phyloP scores from a whole-genome alignment of 2,797 vertebrate species.

The Rallus crepitans region DNA sequence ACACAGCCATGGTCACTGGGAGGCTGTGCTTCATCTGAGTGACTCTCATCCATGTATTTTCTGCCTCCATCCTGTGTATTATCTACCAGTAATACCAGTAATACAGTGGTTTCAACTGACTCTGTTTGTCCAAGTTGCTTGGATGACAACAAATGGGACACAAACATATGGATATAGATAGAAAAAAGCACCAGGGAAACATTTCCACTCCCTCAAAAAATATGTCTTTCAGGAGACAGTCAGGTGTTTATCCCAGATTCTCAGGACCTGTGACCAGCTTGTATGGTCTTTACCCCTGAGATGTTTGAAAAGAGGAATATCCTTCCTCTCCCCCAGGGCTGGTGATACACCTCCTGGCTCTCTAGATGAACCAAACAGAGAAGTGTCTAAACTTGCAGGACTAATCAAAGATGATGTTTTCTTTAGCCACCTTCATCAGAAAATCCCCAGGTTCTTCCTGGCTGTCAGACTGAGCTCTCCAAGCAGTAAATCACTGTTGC shows the following conservation, averaged over 20 bases:
- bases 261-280: not conserved
- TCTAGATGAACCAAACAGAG: not conserved
- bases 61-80: not conserved
- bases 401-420: not conserved
- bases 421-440: not conserved
- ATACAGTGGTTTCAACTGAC: not conserved
- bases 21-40: not conserved
- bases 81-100: not conserved
- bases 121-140: not conserved
- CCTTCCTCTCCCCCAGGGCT: not conserved
- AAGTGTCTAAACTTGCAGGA: not conserved
- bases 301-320: not conserved
- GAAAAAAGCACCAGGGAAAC: not conserved
- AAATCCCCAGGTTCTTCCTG: not conserved
- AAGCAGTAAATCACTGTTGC: not conserved
- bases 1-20: accelerated
- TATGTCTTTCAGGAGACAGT: not conserved
- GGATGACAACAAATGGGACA: not conserved
- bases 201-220: not conserved
- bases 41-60: not conserved
- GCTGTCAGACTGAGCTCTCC: not conserved
- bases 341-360: not conserved
- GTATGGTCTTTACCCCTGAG: not conserved
- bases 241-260: not conserved
- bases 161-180: not conserved